phyloP scores from a whole-genome alignment of 2,113 vertebrate species.

The Pseudonaja textilis region DNA sequence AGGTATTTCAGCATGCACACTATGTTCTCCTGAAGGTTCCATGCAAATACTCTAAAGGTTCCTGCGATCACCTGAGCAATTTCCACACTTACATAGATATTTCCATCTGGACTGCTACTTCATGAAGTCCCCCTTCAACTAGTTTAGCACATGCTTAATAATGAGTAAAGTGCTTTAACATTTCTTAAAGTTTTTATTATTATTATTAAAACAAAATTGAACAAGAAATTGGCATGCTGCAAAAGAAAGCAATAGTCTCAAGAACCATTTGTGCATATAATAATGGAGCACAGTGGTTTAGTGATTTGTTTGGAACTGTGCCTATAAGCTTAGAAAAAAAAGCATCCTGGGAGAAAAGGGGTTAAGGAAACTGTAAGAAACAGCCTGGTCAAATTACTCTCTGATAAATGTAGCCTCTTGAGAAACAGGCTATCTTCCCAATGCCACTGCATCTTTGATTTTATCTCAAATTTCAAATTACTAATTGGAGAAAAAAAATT shows the following conservation, averaged over 20 bases:
- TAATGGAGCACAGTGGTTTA: neutral
- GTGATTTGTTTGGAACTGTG: neutral
- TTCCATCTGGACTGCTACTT: neutral
- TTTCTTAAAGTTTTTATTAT: neutral
- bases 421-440: neutral
- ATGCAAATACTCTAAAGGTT: neutral
- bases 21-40: neutral
- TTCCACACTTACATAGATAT: neutral
- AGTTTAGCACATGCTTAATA: neutral
- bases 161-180: neutral
- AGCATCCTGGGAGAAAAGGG: neutral
- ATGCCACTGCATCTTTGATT: neutral
- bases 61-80: neutral
- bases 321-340: neutral
- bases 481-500: neutral
- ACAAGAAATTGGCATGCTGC: neutral
- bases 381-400: neutral
- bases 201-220: neutral
- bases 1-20: neutral
- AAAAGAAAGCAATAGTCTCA: neutral
- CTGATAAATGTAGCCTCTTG: neutral
- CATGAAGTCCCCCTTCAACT: neutral
- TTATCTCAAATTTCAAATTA: neutral
- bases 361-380: neutral
- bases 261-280: neutral